Evolutionary conservation across 2,797 vertebrate genomes (phyloP).

Genomic region (Pseudochaenichthys georgianus): DNA sequence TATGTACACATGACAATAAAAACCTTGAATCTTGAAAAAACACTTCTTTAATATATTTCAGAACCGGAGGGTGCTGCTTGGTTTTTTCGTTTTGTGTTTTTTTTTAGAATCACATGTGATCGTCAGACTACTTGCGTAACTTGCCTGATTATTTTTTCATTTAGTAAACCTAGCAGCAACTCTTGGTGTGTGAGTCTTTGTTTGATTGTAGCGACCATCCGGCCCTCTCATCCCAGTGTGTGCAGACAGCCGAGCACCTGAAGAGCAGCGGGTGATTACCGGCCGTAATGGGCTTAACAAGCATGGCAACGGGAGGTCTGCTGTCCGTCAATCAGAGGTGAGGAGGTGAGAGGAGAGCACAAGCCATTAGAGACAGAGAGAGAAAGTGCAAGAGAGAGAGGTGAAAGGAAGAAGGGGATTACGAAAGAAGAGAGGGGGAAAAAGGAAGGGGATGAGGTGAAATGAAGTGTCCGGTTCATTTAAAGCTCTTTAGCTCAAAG

Average conservation of each 20-base stretch:
- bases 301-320: conserved; percentile 71
- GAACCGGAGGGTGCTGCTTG: too few species aligned
- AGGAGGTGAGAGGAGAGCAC: conserved; percentile 44
- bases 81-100: too few species aligned
- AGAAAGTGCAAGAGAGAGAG: not conserved
- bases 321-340: conserved; percentile 72
- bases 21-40: too few species aligned
- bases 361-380: conserved; percentile 53
- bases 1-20: too few species aligned
- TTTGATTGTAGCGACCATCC: conserved; percentile 17
- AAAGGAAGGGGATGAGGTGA: conserved; percentile 21
- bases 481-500: conserved; percentile 37
- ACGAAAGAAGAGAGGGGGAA: not conserved
- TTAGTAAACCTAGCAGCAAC: too few species aligned
- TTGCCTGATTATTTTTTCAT: too few species aligned
- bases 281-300: conserved; percentile 77
- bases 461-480: conserved; percentile 43
- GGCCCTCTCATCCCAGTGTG: conserved; percentile 6
- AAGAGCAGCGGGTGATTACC: conserved; percentile 67
- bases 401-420: conserved; percentile 9
- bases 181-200: not conserved
- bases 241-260: conserved; percentile 62
- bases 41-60: too few species aligned
- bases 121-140: too few species aligned
- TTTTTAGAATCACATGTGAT: too few species aligned